Conservation (phyloP, 1,140 invertebrate genomes). For the Hypsibius dujardini region DNA sequence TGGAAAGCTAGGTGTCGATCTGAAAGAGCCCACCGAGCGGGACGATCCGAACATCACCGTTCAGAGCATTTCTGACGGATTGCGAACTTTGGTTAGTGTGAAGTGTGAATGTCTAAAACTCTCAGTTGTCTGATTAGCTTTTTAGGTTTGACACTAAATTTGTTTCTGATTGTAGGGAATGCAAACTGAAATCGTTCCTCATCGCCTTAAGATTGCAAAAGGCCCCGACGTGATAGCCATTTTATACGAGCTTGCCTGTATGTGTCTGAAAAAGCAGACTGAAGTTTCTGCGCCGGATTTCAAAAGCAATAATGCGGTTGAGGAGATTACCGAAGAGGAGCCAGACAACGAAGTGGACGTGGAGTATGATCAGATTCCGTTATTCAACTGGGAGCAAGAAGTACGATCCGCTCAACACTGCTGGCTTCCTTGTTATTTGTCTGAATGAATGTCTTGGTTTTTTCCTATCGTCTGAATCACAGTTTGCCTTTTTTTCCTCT, state of each 20-base stretch:
- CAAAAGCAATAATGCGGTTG: not conserved
- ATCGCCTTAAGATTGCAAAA: not conserved
- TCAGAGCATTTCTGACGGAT: not conserved
- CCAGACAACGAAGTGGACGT: not conserved
- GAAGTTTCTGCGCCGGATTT: not conserved
- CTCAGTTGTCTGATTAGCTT: not conserved
- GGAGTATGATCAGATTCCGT: not conserved
- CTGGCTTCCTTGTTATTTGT: too few species aligned
- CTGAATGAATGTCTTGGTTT: too few species aligned
- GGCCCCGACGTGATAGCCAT: not conserved
- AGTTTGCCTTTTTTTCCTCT: too few species aligned
- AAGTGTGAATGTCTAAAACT: not conserved
- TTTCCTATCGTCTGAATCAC: too few species aligned
- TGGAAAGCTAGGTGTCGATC: not conserved
- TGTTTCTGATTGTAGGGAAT: not conserved
- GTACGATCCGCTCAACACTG: not conserved
- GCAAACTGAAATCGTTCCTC: not conserved
- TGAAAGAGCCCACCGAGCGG: not conserved
- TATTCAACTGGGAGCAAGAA: constrained; percentile 10
- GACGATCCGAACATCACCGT: constrained; percentile 14
- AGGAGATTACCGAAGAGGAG: not conserved
- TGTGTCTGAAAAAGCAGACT: not conserved
- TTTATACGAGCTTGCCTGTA: not conserved
- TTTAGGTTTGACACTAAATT: not conserved
- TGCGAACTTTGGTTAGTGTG: not conserved